Percentiles rank a stretch among this genome's conserved stretches.
These are phyloP conservation scores for Erpornis zantholeuca DNA, from an alignment of 2,113 vertebrate species.

Conservation along the genomic window DNA sequence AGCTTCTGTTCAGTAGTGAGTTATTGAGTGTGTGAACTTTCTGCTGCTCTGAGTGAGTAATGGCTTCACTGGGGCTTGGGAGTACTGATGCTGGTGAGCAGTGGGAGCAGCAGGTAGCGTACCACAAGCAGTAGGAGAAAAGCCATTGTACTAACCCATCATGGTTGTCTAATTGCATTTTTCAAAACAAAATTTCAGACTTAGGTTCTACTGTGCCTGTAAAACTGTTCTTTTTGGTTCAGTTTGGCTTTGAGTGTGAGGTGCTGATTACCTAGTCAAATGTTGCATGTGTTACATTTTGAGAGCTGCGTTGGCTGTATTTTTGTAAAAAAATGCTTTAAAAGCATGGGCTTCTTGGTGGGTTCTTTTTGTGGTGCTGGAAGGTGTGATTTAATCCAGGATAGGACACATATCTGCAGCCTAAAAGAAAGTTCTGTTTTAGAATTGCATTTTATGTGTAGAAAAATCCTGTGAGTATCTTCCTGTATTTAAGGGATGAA, in stretches of 20 bases:
- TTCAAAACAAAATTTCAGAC: neutral
- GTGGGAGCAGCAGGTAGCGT: neutral
- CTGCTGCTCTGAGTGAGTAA: neutral
- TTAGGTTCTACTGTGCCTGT: neutral
- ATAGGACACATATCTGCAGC: neutral
- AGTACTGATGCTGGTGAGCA: neutral
- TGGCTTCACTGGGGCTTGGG: neutral
- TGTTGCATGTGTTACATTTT: neutral
- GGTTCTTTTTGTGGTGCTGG: neutral
- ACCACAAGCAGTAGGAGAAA: neutral
- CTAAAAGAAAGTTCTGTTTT: neutral
- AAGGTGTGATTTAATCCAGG: neutral
- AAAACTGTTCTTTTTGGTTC: neutral
- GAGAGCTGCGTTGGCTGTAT: neutral
- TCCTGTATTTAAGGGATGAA: neutral
- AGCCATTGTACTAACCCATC: neutral
- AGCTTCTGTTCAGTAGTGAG: neutral
- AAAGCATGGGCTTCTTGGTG: neutral
- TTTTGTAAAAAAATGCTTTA: neutral
- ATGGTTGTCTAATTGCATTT: neutral
- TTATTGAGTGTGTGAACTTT: neutral
- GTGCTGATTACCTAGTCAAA: neutral
- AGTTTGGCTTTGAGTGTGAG: neutral
- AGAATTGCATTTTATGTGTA: neutral
- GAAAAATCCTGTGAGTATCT: neutral